Percentiles rank a stretch among this genome's conserved stretches.
Evolutionary conservation across 2,888 invertebrate species (phyloP).

Genomic region (Sarcophaga subvicina): DNA sequence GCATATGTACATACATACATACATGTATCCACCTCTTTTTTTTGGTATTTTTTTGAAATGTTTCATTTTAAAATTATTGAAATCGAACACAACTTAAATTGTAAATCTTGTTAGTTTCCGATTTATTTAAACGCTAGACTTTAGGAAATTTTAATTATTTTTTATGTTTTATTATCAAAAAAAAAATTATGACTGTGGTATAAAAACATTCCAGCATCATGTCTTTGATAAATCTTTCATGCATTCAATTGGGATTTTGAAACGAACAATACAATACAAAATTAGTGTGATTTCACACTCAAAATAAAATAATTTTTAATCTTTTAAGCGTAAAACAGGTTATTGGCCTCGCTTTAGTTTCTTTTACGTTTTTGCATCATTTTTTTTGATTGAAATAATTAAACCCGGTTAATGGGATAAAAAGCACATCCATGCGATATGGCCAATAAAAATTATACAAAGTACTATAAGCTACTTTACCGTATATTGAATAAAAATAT

Average conservation of each 20-base stretch:
- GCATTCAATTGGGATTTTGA: not conserved
- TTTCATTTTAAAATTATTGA: too few relatives aligned
- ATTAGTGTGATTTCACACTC: not conserved
- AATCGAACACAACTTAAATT: not conserved
- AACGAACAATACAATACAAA: not conserved
- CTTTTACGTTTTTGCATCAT: constrained; percentile 24
- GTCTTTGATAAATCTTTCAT: constrained; percentile 6
- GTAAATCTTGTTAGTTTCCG: constrained; percentile 8
- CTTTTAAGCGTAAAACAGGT: constrained; percentile 40
- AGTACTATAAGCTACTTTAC: not conserved
- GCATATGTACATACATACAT: too few relatives aligned
- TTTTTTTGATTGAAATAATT: constrained; percentile 44
- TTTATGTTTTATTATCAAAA: too few relatives aligned
- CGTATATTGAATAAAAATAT: too few relatives aligned
- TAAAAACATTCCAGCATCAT: constrained; percentile 34
- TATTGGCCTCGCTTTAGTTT: constrained; percentile 52
- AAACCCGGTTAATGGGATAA: constrained; percentile 43
- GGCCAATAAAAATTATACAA: constrained; percentile 22
- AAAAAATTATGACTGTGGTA: not conserved
- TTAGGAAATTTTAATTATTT: too few relatives aligned
- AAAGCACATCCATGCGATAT: not conserved
- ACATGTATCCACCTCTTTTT: too few relatives aligned
- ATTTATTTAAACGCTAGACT: not conserved
- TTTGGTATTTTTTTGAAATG: too few relatives aligned
- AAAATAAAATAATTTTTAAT: not conserved